A percentile compares a stretch with the other conserved stretches of the same genome.
These are phyloP conservation scores for Brevimyrus niger DNA, from an alignment of 2,113 vertebrate species.

Conservation along the genomic window DNA sequence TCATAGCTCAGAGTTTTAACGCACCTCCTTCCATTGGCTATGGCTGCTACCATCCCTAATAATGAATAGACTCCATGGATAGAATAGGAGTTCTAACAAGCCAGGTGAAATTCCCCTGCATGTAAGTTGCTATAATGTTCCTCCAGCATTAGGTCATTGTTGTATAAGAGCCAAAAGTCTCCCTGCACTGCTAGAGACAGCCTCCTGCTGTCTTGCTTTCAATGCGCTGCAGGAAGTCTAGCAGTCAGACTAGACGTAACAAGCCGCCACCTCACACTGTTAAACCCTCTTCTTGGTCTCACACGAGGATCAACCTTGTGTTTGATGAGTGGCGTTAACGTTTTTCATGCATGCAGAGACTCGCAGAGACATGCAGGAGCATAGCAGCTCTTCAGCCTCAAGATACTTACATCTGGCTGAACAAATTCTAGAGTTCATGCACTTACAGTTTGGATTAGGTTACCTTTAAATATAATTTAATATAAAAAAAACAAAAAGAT, in stretches of 20 bases:
- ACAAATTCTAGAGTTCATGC: neutral
- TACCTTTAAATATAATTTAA: neutral
- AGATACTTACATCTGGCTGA: neutral
- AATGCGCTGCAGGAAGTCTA: constrained; percentile 32
- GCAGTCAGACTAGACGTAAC: constrained; percentile 62
- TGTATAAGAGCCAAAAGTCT: constrained; percentile 14
- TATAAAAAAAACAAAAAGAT: neutral
- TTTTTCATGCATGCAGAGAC: neutral
- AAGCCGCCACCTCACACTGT: constrained; percentile 29
- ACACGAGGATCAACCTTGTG: constrained; percentile 11
- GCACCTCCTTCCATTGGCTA: constrained; percentile 33
- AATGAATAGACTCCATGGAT: no score
- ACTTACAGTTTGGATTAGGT: neutral
- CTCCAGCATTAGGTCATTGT: constrained; percentile 18
- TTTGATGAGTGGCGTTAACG: neutral
- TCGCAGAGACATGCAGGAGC: neutral
- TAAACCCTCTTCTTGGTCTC: constrained; percentile 8
- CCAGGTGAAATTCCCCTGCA: neutral
- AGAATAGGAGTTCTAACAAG: neutral
- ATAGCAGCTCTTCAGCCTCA: neutral
- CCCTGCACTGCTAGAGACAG: constrained; percentile 25
- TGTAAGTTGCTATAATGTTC: neutral
- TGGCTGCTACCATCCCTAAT: constrained; percentile 41
- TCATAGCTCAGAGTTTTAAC: constrained; percentile 25
- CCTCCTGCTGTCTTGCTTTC: neutral